Base-by-base conservation (phyloP, 2,113 vertebrate genomes). In the Piliocolobus tephrosceles region DNA sequence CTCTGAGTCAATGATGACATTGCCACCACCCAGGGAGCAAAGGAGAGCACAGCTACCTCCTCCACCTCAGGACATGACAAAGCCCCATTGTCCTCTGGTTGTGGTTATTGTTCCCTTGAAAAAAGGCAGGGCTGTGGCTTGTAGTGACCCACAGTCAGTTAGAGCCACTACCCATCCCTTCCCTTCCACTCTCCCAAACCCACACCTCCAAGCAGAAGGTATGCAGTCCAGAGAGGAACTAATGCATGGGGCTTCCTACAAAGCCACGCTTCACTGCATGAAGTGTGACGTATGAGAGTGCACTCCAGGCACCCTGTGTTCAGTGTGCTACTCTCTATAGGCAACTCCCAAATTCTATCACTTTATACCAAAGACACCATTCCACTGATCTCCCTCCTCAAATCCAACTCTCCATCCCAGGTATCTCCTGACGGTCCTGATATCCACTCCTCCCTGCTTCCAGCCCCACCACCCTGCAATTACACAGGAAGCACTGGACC, bases 31-130 rank as follows among this genome's bases (percentile, higher is more conserved):
- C 57, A 3, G 35, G 12, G 12, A 82, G 16, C 11, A 55, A 61
- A 68, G 38, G 38, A 64, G 91, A 45, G 17, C 14, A 58, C 8
- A 45, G 18, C 40, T 57, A 43, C 84, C 5, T 35, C 35, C 14
- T 12, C 14, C 14, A 5, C 27, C 12, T 0, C 16, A 47, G 38
- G 17, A 45, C 6, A 32, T 4, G 10, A n/a, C 66, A 5, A 23
- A 52, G 9, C 13, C 57, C 73, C 52, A 85, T 3, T 57, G 30
- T 47, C 40, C 73, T 90, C 50, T 38, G 3, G 0, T 76, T 83
- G 35, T 68, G 38, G 17, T 30, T 57, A 8, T 40, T 11, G 14
- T 25, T 86, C 40, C 27, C 43, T 43, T 58, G 20, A 43, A 64
- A 92, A 89, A 35, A 78, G 20, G 20, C 2, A 61, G 6, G 14